phyloP scores from a whole-genome alignment of 2,888 invertebrate genomes.

The Drosophila borealis region DNA sequence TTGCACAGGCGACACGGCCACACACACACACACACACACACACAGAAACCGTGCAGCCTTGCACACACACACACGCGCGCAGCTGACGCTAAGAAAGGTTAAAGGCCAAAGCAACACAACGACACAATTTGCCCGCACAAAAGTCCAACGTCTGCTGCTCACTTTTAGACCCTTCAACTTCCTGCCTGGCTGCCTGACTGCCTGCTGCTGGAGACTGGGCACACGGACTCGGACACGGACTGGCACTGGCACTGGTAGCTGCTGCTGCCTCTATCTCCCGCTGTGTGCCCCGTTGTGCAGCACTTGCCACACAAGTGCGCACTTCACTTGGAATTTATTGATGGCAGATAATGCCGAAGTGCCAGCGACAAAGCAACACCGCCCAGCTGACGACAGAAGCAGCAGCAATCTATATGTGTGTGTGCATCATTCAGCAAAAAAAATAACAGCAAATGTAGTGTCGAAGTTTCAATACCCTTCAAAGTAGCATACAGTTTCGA shows the following conservation, averaged over 20 bases:
- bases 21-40: constrained; percentile 32
- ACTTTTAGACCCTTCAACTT: constrained; percentile 66
- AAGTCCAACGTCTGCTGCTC: constrained; percentile 49
- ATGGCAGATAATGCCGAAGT: constrained; percentile 80
- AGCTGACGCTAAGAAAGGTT: constrained; percentile 62
- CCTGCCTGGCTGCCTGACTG: constrained; percentile 30
- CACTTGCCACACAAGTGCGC: constrained; percentile 79
- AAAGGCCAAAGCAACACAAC: constrained; percentile 71
- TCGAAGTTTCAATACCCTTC: too few relatives aligned
- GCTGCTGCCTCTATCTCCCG: constrained; percentile 13
- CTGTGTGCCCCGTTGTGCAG: constrained; percentile 64
- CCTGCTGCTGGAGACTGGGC: constrained; percentile 25
- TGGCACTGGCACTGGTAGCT: constrained; percentile 28
- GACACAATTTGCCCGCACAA: constrained; percentile 63
- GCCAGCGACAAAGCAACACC: constrained; percentile 74
- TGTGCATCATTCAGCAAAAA: constrained; percentile 6
- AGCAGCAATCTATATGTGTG: constrained; percentile 6
- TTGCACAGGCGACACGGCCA: constrained; percentile 61
- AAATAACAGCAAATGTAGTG: too few relatives aligned
- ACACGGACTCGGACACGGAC: constrained; percentile 24
- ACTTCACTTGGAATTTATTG: constrained; percentile 81
- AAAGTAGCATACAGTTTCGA: too few relatives aligned
- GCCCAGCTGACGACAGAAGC: constrained; percentile 34
- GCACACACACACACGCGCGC: constrained; percentile 31
- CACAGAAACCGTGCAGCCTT: constrained; percentile 64